These are phyloP conservation scores for Megaptera novaeangliae DNA, from an alignment of 2,113 vertebrate species.

Conservation along the genomic window DNA sequence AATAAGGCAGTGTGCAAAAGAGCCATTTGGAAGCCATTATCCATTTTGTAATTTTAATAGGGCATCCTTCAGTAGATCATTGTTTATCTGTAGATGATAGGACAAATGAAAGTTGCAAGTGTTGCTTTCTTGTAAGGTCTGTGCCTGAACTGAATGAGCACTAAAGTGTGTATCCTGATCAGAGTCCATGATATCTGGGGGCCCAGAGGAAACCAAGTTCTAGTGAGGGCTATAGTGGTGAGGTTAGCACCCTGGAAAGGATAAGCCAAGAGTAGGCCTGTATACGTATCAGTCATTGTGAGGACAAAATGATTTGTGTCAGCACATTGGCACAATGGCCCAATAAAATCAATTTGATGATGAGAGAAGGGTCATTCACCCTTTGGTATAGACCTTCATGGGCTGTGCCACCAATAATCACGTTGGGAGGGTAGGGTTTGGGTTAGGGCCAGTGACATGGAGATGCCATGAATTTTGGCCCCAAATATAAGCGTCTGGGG, in stretches of 20 bases:
- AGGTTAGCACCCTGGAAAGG: not conserved
- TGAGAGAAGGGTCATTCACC: not conserved
- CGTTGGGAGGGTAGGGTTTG: not conserved
- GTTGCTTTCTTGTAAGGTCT: not conserved
- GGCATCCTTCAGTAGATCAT: not conserved
- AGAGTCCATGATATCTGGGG: not conserved
- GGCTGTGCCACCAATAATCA: not conserved
- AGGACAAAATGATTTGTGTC: not conserved
- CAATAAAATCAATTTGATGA: not conserved
- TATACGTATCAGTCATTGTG: not conserved
- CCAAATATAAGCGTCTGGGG: not conserved
- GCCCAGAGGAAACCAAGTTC: not conserved
- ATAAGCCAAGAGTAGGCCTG: not conserved
- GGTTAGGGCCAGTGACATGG: not conserved
- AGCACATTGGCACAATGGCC: not conserved
- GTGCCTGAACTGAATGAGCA: not conserved
- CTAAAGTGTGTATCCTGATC: not conserved
- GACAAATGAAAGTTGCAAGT: not conserved
- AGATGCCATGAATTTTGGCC: too few relatives aligned
- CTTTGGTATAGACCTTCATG: not conserved
- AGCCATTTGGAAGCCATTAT: not conserved
- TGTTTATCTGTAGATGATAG: not conserved
- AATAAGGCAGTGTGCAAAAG: not conserved
- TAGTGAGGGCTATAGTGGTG: not conserved
- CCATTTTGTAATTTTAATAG: not conserved